Conservation (phyloP, 2,113 vertebrate genomes). For the Eulacestoma nigropectus region DNA sequence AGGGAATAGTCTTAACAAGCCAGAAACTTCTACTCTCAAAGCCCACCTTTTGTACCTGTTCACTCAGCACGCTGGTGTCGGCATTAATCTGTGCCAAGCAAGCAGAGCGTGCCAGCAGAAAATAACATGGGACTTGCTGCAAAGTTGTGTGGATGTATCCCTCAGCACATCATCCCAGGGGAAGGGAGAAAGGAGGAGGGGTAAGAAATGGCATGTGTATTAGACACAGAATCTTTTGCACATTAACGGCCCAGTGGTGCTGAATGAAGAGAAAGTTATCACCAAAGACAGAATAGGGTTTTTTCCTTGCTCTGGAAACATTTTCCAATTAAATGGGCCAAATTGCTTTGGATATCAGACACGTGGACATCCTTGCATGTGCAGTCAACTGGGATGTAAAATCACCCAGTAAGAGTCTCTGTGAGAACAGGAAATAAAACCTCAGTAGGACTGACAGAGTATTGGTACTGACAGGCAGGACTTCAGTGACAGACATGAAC, state of each 20-base stretch:
- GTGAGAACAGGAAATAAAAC: not conserved
- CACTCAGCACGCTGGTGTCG: rapidly evolving
- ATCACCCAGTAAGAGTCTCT: not conserved
- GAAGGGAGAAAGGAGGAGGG: not conserved
- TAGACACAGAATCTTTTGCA: not conserved
- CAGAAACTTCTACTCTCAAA: not conserved
- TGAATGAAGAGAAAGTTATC: not conserved
- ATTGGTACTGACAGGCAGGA: not conserved
- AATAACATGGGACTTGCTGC: not conserved
- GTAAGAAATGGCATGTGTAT: not conserved
- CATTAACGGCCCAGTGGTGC: not conserved
- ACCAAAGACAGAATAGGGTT: not conserved
- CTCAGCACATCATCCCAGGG: not conserved
- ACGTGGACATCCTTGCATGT: not conserved
- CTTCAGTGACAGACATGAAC: not conserved
- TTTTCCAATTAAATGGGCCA: not conserved
- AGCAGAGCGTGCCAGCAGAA: not conserved
- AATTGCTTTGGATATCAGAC: not conserved
- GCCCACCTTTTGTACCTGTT: not conserved
- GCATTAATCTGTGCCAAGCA: not conserved
- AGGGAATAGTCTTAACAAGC: not conserved
- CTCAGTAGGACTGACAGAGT: not conserved
- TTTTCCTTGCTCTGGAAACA: not conserved
- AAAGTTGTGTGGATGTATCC: not conserved
- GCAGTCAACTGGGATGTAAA: not conserved